Conservation (phyloP, 2,113 vertebrate species). For the Antigone vipio region DNA sequence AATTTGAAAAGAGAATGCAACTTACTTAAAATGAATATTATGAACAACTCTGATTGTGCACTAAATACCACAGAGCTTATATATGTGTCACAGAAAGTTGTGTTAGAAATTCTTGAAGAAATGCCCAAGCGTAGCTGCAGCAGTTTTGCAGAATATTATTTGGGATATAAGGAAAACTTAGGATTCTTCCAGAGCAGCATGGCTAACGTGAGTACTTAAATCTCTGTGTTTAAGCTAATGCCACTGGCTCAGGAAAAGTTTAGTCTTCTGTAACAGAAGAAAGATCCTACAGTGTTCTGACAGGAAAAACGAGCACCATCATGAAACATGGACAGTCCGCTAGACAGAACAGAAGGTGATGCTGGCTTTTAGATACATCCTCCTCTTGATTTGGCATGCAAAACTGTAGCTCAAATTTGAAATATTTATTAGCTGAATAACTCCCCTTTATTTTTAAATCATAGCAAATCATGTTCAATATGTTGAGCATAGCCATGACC, state of each 20-base stretch:
- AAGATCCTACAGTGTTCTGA: neutral
- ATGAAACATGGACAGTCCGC: neutral
- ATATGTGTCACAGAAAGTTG: neutral
- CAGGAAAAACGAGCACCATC: neutral
- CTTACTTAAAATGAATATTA: neutral
- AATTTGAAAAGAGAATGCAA: neutral
- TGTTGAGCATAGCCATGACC: neutral
- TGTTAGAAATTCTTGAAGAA: neutral
- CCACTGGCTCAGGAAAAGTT: neutral
- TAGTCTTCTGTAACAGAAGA: neutral
- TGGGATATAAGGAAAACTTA: neutral
- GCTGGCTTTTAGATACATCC: neutral
- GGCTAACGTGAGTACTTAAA: neutral
- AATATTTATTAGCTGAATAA: neutral
- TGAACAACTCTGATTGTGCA: neutral
- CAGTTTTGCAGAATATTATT: neutral
- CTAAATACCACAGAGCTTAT: neutral
- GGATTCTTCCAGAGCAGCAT: fast-evolving
- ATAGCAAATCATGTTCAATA: neutral
- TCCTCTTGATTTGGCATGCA: neutral
- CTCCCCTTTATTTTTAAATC: neutral
- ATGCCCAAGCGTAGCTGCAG: neutral
- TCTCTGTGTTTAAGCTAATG: neutral
- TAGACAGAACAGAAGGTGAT: neutral
- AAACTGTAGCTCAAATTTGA: neutral